These are phyloP conservation scores for Zophobas atratus DNA, from an alignment of 1,140 invertebrate species.

Conservation along the genomic window DNA sequence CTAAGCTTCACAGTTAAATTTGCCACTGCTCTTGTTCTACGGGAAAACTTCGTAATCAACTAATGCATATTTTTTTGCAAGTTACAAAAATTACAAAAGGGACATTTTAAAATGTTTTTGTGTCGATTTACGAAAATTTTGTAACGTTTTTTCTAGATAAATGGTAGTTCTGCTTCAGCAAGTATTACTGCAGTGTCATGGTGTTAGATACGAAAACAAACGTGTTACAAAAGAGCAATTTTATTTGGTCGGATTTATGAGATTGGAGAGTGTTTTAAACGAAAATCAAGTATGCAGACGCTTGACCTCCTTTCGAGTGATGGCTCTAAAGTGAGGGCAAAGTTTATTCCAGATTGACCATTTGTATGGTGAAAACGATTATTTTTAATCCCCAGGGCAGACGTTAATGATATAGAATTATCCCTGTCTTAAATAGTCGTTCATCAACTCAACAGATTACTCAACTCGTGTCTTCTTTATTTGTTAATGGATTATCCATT, in stretches of 20 bases:
- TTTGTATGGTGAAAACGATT: background rate
- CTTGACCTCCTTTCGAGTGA: constrained; percentile 20
- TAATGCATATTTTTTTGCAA: too few relatives aligned
- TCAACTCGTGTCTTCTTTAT: constrained; percentile 33
- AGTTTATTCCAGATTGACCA: constrained; percentile 11
- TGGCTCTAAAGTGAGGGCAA: background rate
- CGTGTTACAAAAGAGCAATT: background rate
- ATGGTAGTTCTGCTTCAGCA: too few relatives aligned
- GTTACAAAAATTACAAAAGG: too few relatives aligned
- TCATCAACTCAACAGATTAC: constrained; percentile 30
- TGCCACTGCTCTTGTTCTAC: too few relatives aligned
- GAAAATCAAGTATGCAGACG: constrained; percentile 19
- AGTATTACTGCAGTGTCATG: too few relatives aligned
- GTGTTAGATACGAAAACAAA: background rate
- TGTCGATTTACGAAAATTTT: too few relatives aligned
- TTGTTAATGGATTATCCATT: constrained; percentile 42
- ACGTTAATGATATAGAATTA: constrained; percentile 14
- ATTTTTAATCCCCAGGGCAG: constrained; percentile 3
- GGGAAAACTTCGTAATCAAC: too few relatives aligned
- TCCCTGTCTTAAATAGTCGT: constrained; percentile 20
- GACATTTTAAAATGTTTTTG: too few relatives aligned
- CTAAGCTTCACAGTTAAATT: too few relatives aligned
- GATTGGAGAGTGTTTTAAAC: constrained; percentile 11
- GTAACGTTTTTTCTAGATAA: too few relatives aligned
- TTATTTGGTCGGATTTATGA: background rate